Evolutionary conservation across 2,888 invertebrate species (phyloP).

Genomic region (Phaonia tiefii): DNA sequence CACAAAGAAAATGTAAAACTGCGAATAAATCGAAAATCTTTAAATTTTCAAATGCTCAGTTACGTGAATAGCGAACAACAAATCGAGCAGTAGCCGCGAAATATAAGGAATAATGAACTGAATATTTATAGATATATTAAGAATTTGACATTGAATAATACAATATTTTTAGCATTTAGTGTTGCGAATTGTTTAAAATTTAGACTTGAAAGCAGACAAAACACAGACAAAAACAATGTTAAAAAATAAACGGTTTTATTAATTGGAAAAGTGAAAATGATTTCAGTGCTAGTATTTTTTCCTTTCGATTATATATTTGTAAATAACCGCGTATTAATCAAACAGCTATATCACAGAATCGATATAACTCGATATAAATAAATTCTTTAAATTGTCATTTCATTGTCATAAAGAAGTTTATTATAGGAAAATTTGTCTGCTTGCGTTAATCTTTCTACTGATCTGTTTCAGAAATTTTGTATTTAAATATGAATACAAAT

Average conservation of each 20-base stretch:
- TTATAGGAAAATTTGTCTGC: too few relatives aligned
- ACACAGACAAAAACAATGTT: slow-evolving; percentile 1
- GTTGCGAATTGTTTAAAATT: slow-evolving; percentile 23
- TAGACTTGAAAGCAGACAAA: slow-evolving; percentile 15
- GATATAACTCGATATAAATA: too few relatives aligned
- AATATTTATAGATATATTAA: slow-evolving; percentile 22
- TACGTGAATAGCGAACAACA: slow-evolving; percentile 19
- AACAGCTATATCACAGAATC: too few relatives aligned
- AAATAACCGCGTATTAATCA: too few relatives aligned
- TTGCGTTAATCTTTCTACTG: too few relatives aligned
- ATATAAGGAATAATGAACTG: slow-evolving; percentile 33
- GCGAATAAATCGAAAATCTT: slow-evolving; percentile 3
- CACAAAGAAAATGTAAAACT: too few relatives aligned
- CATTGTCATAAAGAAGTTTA: too few relatives aligned
- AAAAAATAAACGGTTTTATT: slow-evolving; percentile 7
- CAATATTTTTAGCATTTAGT: slow-evolving; percentile 53
- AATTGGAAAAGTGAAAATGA: background rate
- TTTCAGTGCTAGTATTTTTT: too few relatives aligned
- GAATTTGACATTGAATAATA: slow-evolving; percentile 54
- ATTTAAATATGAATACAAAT: too few relatives aligned
- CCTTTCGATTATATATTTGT: too few relatives aligned
- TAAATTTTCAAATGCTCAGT: slow-evolving; percentile 10
- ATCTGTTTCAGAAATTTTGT: too few relatives aligned
- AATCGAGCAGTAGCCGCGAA: background rate
- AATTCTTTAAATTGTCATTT: too few relatives aligned